phyloP scores from a whole-genome alignment of 92 coral and sea anemone genomes.

The Epizoanthus fatuus region DNA sequence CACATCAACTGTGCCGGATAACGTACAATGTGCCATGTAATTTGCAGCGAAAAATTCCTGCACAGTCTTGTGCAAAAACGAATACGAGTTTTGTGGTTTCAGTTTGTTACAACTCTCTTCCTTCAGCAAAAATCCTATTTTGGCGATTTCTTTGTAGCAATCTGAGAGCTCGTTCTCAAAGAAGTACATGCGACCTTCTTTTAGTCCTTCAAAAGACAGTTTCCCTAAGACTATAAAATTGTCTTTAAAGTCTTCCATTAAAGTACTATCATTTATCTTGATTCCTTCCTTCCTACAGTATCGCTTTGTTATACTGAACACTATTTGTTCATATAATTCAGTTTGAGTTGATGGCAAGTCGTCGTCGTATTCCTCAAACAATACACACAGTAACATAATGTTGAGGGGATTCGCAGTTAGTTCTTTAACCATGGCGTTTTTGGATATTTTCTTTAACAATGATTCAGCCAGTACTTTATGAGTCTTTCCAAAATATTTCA shows the following conservation, averaged over 20 bases:
- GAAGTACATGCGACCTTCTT: constrained; percentile 16
- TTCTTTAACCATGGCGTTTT: too few relatives aligned
- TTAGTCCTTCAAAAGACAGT: background rate
- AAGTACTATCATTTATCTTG: constrained; percentile 1
- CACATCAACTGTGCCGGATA: background rate
- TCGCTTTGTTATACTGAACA: background rate
- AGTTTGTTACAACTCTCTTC: constrained; percentile 36
- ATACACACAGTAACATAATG: too few relatives aligned
- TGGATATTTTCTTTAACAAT: too few relatives aligned
- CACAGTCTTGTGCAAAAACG: constrained; percentile 49
- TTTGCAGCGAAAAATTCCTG: constrained; percentile 27
- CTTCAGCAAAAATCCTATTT: constrained; percentile 17
- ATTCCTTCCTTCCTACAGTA: constrained; percentile 9
- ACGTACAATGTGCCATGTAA: background rate
- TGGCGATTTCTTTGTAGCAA: constrained; percentile 1
- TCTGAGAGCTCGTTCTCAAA: constrained; percentile 14
- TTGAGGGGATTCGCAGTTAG: too few relatives aligned
- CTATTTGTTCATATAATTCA: too few relatives aligned
- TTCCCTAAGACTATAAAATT: constrained; percentile 23
- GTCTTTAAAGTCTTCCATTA: constrained; percentile 1
- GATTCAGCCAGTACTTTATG: too few relatives aligned
- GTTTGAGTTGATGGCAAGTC: too few relatives aligned
- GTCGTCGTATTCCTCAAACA: too few relatives aligned
- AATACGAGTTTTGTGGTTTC: constrained; percentile 1
- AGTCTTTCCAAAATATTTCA: constrained; percentile 12